Conservation (phyloP, 1,140 invertebrate species). For the Sitodiplosis mosellana region DNA sequence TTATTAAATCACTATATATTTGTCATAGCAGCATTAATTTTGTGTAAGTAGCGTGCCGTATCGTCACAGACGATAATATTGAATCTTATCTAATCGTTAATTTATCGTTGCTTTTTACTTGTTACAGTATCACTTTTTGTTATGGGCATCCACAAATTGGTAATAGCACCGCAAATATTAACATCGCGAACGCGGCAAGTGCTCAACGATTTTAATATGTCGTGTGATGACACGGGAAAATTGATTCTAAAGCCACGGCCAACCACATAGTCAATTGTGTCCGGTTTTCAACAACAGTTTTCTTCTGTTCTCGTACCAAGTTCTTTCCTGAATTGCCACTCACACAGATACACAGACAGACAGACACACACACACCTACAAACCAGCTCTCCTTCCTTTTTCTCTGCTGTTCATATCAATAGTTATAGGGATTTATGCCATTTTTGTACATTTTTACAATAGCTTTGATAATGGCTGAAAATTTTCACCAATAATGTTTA, state of each 20-base stretch:
- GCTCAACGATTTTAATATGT: constrained; percentile 92
- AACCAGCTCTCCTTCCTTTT: too few species aligned
- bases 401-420: too few species aligned
- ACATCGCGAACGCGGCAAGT: constrained; percentile 74
- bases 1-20: constrained; percentile 92
- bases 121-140: constrained; percentile 70
- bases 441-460: too few species aligned
- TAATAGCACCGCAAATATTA: constrained; percentile 92
- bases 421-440: too few species aligned
- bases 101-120: background rate
- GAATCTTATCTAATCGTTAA: background rate
- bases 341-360: too few species aligned
- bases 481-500: too few species aligned
- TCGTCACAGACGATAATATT: background rate
- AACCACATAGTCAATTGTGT: constrained; percentile 19
- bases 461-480: too few species aligned
- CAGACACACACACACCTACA: too few species aligned
- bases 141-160: constrained; percentile 81
- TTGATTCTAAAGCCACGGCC: constrained; percentile 69
- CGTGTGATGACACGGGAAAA: constrained; percentile 90
- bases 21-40: constrained; percentile 66
- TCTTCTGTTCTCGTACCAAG: background rate
- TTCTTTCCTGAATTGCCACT: too few species aligned
- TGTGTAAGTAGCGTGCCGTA: constrained; percentile 34
- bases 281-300: background rate